Evolutionary conservation across 2,113 vertebrate species (phyloP), one percentile per base, ranked within the genome.

Genomic region (Anolis carolinensis): DNA sequence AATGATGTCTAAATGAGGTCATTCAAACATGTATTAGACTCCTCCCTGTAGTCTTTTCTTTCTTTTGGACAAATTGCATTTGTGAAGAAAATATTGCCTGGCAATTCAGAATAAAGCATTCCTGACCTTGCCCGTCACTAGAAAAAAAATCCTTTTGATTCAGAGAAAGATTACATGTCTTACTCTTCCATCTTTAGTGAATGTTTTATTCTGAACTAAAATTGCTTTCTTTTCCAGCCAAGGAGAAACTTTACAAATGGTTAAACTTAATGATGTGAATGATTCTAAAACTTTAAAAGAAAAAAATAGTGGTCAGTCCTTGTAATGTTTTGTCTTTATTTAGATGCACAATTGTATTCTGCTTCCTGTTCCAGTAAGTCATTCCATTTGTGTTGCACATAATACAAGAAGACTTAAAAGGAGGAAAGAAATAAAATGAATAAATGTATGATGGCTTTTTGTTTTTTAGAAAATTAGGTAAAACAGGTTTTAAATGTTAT

Each of bases 1-100:
- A 95, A 94, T 93, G 93, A 91, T 94, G 91, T 93, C 92, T 94
- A 92, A 91, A 90, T 94, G 90, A 94, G 91, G 92, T 95, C 92
- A 94, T 91, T 87, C 82, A 88, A 91, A 89, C 90, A 93, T 90
- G 93, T 91, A 81, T 90, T 93, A 86, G 92, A 94, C 93, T 93
- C 90, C 75, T 86, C 20, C 68, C n/a, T 36, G 48, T 65, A 65
- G 14, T 94, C 90, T 88, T 92, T 79, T 89, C 93, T 94, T 92
- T 89, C 68, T 92, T 94, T 82, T 81, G 89, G 83, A 89, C 85
- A 65, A 87, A 83, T 90, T 90, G 89, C 86, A 85, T 93, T 93
- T 94, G 85, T 93, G 90, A 85, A 79, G 62, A 89, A 85, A 90
- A 77, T 92, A 86, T 93, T 93, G 91, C 89, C 63, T 4, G 27